Percentiles rank a stretch among this genome's conserved stretches.
These are phyloP conservation scores for Thamnaconus septentrionalis DNA, from an alignment of 2,113 vertebrate species.

Conservation along the genomic window DNA sequence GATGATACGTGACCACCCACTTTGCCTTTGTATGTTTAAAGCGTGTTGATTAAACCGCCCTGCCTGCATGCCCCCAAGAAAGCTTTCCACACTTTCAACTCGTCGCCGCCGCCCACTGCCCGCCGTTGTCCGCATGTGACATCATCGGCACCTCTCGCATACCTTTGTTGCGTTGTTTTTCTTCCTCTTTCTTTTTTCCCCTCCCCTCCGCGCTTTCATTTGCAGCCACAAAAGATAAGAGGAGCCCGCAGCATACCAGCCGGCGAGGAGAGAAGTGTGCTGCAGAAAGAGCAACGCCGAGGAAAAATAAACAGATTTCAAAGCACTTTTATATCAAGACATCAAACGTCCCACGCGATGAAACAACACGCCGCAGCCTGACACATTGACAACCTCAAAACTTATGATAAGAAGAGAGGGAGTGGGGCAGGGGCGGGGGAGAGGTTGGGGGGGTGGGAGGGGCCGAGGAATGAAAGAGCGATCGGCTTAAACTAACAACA, in stretches of 20 bases:
- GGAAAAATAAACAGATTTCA: slow-evolving; percentile 70
- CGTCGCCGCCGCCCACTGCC: slow-evolving; percentile 2
- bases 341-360: slow-evolving; percentile 55
- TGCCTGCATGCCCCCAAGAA: slow-evolving; percentile 27
- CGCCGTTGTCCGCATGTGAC: slow-evolving; percentile 35
- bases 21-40: neutral
- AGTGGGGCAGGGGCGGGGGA: slow-evolving; percentile 19
- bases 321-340: slow-evolving; percentile 57
- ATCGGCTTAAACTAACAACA: slow-evolving; percentile 74
- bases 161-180: slow-evolving; percentile 36
- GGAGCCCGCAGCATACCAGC: slow-evolving; percentile 39
- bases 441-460: slow-evolving; percentile 13
- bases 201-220: slow-evolving; percentile 37
- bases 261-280: slow-evolving; percentile 17
- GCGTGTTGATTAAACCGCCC: slow-evolving; percentile 3
- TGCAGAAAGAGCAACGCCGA: slow-evolving; percentile 31
- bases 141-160: slow-evolving; percentile 36
- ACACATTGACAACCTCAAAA: slow-evolving; percentile 69
- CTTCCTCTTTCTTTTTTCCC: neutral
- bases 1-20: neutral
- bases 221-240: slow-evolving; percentile 54
- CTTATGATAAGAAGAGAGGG: slow-evolving; percentile 51
- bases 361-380: slow-evolving; percentile 54
- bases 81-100: slow-evolving; percentile 31
- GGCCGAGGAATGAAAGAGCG: slow-evolving; percentile 45